Evolutionary conservation across 2,797 vertebrate genomes (phyloP).

Genomic region (Xenopus petersii): DNA sequence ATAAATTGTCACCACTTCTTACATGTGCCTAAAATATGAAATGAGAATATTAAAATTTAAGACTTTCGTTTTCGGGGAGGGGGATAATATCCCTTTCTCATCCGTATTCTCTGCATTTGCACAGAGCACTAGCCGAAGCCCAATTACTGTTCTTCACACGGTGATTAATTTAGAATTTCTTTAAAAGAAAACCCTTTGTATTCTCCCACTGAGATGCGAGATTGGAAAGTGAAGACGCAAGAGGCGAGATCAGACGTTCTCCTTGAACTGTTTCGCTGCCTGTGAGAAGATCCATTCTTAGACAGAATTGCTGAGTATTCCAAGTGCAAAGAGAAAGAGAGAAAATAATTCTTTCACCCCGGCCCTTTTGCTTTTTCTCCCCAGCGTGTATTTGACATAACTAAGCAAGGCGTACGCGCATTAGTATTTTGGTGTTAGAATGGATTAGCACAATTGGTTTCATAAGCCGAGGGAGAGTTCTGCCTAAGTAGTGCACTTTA

Average conservation of each 20-base stretch:
- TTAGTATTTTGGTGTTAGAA: constrained; percentile 38
- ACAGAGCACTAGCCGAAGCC: constrained; percentile 5
- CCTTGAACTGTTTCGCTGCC: not conserved
- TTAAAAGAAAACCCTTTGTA: not conserved
- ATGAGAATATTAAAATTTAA: too few relatives aligned
- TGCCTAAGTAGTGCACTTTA: constrained; percentile 40
- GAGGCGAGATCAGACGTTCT: not conserved
- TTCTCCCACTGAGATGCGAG: not conserved
- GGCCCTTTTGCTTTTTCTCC: constrained; percentile 9
- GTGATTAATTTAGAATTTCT: constrained; percentile 23
- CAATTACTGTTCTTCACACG: constrained; percentile 14
- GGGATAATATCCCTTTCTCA: too few relatives aligned
- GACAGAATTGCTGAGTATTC: constrained; percentile 12
- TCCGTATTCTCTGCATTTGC: not conserved
- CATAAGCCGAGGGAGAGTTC: constrained; percentile 36
- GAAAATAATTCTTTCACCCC: not conserved
- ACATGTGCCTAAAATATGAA: too few relatives aligned
- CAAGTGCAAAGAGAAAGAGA: constrained; percentile 8
- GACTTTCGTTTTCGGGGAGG: too few relatives aligned
- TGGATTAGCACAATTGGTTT: constrained; percentile 37
- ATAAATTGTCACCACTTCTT: too few relatives aligned
- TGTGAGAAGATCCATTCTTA: not conserved
- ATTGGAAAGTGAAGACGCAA: not conserved
- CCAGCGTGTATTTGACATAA: constrained; percentile 17
- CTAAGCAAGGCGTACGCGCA: constrained; percentile 10